Conservation (phyloP, 2,113 vertebrate genomes). For the Xiphorhynchus elegans region DNA sequence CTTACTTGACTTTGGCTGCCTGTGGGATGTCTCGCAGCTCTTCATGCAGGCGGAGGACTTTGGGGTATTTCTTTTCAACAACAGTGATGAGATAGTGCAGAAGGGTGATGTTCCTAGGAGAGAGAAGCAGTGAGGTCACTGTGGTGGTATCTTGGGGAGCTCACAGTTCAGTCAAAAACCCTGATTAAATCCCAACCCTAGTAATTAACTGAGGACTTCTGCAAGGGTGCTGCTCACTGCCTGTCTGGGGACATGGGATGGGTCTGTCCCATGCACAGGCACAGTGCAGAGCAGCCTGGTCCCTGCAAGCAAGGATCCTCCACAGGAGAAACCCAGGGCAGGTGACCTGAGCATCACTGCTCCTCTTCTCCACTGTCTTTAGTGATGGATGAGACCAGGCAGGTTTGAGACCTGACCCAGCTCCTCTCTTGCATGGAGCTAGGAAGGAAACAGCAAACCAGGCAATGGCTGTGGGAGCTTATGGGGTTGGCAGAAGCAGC, state of each 20-base stretch:
- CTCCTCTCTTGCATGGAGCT: not conserved
- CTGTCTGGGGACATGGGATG: not conserved
- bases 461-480: not conserved
- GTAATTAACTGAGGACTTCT: not conserved
- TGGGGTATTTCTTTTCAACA: conserved; percentile 97
- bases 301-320: not conserved
- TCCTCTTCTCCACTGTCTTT: not conserved
- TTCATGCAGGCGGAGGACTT: conserved; percentile 88
- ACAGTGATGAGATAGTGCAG: conserved; percentile 99
- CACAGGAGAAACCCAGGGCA: not conserved
- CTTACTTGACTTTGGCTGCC: conserved; percentile 98
- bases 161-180: accelerated
- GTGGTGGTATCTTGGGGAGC: not conserved
- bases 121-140: not conserved
- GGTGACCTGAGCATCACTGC: not conserved
- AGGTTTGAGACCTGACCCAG: not conserved
- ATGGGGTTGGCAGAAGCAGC: not conserved
- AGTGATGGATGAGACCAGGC: not conserved
- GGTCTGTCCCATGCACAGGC: not conserved
- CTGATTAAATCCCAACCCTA: not conserved
- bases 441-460: accelerated
- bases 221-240: not conserved
- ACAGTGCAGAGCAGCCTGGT: not conserved
- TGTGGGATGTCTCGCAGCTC: conserved; percentile 87
- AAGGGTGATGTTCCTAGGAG: conserved; percentile 91